phyloP scores from a whole-genome alignment of 2,888 invertebrate species.

The Cryptophagus acutangulus region DNA sequence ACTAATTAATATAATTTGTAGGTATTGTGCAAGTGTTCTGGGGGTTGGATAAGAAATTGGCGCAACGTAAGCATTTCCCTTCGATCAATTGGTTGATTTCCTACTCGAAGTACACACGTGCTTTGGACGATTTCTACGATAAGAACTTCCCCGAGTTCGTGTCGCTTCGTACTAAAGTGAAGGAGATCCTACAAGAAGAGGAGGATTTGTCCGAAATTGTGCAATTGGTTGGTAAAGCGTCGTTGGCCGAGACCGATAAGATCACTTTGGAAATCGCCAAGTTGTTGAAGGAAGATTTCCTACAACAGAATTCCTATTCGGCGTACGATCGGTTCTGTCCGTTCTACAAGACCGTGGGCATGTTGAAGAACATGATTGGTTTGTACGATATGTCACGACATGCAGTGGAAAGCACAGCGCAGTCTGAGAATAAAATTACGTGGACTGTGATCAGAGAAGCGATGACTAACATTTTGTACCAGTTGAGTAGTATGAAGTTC shows the following conservation, averaged over 20 bases:
- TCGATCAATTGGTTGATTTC: slow-evolving; percentile 99
- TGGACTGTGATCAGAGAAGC: slow-evolving; percentile 97
- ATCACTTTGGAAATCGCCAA: slow-evolving; percentile 98
- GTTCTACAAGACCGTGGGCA: slow-evolving; percentile 99
- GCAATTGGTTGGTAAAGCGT: slow-evolving; percentile 98
- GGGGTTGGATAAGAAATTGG: slow-evolving; percentile 98
- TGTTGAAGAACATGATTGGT: slow-evolving; percentile 96
- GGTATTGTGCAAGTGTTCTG: slow-evolving; percentile 74
- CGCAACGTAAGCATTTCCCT: slow-evolving; percentile 99
- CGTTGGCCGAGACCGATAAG: slow-evolving; percentile 97
- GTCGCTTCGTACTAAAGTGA: slow-evolving; percentile 91
- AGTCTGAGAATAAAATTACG: slow-evolving; percentile 98
- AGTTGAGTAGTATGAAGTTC: slow-evolving; percentile 98
- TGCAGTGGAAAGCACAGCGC: slow-evolving; percentile 96
- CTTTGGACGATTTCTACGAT: slow-evolving; percentile 98
- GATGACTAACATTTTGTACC: slow-evolving; percentile 94
- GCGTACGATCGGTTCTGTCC: slow-evolving; percentile 97
- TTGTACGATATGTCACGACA: slow-evolving; percentile 98
- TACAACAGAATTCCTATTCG: slow-evolving; percentile 98
- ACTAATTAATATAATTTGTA: too few relatives aligned
- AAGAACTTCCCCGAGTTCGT: slow-evolving; percentile 97
- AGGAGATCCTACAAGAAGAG: slow-evolving; percentile 69
- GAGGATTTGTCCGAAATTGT: slow-evolving; percentile 99
- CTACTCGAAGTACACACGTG: slow-evolving; percentile 93
- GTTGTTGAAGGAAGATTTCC: slow-evolving; percentile 96